phyloP scores from a whole-genome alignment of 2,797 vertebrate genomes.

The Dermochelys coriacea region DNA sequence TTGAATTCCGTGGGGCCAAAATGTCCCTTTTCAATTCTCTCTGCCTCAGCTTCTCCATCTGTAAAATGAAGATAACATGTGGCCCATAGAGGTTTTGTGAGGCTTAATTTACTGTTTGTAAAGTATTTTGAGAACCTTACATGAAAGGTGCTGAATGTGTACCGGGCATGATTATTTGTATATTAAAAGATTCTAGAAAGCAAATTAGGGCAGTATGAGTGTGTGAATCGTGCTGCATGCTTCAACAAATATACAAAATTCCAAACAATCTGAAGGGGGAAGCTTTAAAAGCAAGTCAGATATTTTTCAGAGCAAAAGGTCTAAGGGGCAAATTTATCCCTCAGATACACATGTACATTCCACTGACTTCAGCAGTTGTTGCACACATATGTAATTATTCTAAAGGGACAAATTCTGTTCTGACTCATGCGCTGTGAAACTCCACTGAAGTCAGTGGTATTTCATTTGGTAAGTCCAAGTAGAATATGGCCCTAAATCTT shows the following conservation, averaged over 20 bases:
- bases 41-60: background rate
- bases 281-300: background rate
- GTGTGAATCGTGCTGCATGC: background rate
- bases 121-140: background rate
- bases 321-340: background rate
- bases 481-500: background rate
- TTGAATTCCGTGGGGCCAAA: background rate
- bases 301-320: background rate
- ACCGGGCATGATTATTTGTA: background rate
- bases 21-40: background rate
- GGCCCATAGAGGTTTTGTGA: background rate
- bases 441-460: background rate
- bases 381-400: constrained; percentile 23
- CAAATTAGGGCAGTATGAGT: background rate
- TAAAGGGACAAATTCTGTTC: constrained; percentile 8
- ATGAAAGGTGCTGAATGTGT: background rate
- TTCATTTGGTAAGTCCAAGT: background rate
- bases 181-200: background rate
- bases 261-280: background rate
- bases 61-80: background rate
- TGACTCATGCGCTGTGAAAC: background rate
- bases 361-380: background rate
- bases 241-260: background rate
- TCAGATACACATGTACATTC: background rate
- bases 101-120: background rate